phyloP scores from a whole-genome alignment of 2,888 invertebrate genomes.

The Drosophila dives region DNA sequence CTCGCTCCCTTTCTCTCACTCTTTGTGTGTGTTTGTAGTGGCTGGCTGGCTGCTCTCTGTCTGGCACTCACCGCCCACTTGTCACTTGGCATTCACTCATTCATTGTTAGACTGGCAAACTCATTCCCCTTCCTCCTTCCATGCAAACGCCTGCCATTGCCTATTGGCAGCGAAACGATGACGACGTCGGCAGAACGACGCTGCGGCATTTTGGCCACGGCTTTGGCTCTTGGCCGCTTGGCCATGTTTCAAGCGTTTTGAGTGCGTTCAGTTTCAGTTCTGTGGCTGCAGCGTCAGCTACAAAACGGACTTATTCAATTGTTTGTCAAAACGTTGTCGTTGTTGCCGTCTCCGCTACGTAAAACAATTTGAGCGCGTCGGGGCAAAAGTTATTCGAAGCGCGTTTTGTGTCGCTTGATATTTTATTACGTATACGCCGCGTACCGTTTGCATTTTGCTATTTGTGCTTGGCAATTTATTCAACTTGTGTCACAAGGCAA shows the following conservation, averaged over 20 bases:
- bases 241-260: conserved; percentile 70
- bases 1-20: conserved; percentile 20
- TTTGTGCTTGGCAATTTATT: conserved; percentile 52
- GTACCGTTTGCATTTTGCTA: conserved; percentile 42
- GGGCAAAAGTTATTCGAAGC: conserved; percentile 44
- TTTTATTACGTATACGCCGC: conserved; percentile 75
- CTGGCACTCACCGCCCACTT: conserved; percentile 69
- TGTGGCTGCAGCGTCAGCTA: conserved; percentile 72
- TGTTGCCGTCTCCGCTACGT: conserved; percentile 19
- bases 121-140: not conserved
- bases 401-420: conserved; percentile 49
- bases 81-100: conserved; percentile 75
- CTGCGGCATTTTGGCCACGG: conserved; percentile 76
- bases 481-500: conserved; percentile 65
- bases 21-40: conserved; percentile 8
- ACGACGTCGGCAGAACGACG: conserved; percentile 54
- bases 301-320: conserved; percentile 45
- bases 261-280: conserved; percentile 63
- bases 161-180: conserved; percentile 64
- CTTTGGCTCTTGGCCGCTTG: conserved; percentile 64
- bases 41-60: conserved; percentile 31
- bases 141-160: conserved; percentile 37
- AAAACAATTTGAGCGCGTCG: conserved; percentile 31
- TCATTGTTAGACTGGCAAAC: conserved; percentile 66
- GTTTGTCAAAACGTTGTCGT: conserved; percentile 5